These are phyloP conservation scores for Lycaena phlaeas DNA, from an alignment of 2,888 invertebrate genomes.

Conservation along the genomic window DNA sequence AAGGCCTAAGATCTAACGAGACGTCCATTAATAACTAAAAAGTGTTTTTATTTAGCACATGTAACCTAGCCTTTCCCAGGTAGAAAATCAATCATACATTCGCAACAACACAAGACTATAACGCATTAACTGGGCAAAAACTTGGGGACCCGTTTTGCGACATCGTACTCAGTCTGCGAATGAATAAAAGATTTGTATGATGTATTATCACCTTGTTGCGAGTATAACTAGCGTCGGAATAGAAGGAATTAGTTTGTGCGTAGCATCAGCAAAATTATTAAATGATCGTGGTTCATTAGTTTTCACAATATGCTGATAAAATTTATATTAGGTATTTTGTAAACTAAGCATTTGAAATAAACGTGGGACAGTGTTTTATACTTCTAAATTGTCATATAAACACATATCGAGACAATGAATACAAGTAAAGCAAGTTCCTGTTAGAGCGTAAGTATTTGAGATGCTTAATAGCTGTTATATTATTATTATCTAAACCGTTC, in stretches of 20 bases:
- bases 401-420: too few species aligned
- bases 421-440: too few species aligned
- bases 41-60: constrained; percentile 6
- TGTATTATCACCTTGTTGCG: constrained; percentile 43
- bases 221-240: constrained; percentile 11
- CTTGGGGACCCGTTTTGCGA: constrained; percentile 35
- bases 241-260: constrained; percentile 9
- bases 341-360: too few species aligned
- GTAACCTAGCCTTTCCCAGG: constrained; percentile 10
- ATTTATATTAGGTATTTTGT: too few species aligned
- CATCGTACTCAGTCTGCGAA: constrained; percentile 52
- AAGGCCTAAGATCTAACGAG: background rate
- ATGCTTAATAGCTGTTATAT: too few species aligned
- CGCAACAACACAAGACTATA: constrained; percentile 27
- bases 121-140: constrained; percentile 37
- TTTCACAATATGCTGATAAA: too few species aligned
- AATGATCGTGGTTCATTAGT: too few species aligned
- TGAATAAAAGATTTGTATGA: constrained; percentile 59
- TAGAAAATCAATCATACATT: constrained; percentile 12
- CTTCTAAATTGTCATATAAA: too few species aligned
- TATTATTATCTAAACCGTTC: too few species aligned
- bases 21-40: constrained; percentile 7
- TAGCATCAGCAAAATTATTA: constrained; percentile 1
- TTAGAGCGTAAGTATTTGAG: too few species aligned
- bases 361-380: too few species aligned